phyloP scores from a whole-genome alignment of 2,888 invertebrate species.

The Trichopoda pennipes region DNA sequence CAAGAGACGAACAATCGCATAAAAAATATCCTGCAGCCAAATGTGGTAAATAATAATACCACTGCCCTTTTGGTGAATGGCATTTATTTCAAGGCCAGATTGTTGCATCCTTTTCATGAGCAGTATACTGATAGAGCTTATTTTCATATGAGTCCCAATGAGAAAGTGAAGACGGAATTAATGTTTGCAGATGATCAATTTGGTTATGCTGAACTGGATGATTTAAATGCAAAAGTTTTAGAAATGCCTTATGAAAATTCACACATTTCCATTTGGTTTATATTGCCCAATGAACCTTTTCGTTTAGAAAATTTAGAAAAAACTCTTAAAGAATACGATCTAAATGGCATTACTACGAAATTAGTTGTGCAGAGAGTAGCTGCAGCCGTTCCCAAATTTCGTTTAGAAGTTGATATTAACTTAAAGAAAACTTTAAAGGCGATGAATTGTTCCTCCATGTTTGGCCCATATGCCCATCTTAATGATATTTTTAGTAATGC shows the following conservation, averaged over 20 bases:
- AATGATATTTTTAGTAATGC: slow-evolving; percentile 83
- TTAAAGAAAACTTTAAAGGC: slow-evolving; percentile 80
- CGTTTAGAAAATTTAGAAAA: slow-evolving; percentile 85
- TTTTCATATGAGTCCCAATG: slow-evolving; percentile 84
- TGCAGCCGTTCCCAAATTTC: slow-evolving; percentile 89
- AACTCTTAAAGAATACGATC: slow-evolving; percentile 83
- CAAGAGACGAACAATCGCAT: slow-evolving; percentile 91
- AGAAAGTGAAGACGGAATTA: slow-evolving; percentile 84
- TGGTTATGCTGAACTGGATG: slow-evolving; percentile 81
- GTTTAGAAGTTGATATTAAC: slow-evolving; percentile 87
- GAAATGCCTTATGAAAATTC: slow-evolving; percentile 87
- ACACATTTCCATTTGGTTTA: slow-evolving; percentile 87
- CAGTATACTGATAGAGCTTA: slow-evolving; percentile 72
- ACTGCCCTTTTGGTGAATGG: slow-evolving; percentile 85
- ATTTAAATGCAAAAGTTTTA: slow-evolving; percentile 83
- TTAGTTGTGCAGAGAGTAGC: slow-evolving; percentile 82
- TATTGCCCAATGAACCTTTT: slow-evolving; percentile 85
- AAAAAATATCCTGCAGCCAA: slow-evolving; percentile 86
- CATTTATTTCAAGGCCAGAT: too few relatives aligned
- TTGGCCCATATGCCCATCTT: slow-evolving; percentile 83
- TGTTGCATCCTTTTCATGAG: too few relatives aligned
- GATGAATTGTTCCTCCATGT: slow-evolving; percentile 88
- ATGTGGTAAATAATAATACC: slow-evolving; percentile 83
- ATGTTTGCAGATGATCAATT: slow-evolving; percentile 84
- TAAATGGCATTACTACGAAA: slow-evolving; percentile 82